Conservation (phyloP, 1,140 invertebrate species). For the Onthophagus taurus region DNA sequence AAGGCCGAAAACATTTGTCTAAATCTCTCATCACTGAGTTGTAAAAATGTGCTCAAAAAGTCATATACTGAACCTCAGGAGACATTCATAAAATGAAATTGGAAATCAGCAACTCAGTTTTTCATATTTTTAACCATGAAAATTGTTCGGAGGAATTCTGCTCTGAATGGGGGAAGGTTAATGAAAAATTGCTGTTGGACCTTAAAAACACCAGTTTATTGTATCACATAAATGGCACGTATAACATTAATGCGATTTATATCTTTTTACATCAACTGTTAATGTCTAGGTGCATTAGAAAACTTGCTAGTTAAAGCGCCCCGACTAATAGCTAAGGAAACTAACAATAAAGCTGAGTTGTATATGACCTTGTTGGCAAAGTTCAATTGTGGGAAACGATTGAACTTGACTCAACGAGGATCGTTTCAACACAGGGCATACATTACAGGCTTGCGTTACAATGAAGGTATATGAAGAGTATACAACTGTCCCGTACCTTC, state of each 20-base stretch:
- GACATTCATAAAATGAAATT: neutral
- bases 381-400: constrained; percentile 14
- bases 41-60: neutral
- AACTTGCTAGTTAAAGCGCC: neutral
- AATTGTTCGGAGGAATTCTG: neutral
- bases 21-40: neutral
- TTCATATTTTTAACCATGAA: neutral
- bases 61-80: too few species aligned
- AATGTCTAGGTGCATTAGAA: constrained; percentile 2
- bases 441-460: neutral
- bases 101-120: neutral
- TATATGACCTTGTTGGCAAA: constrained; percentile 8
- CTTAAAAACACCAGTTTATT: neutral
- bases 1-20: neutral
- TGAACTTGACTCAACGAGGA: constrained; percentile 15
- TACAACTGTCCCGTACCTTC: too few species aligned
- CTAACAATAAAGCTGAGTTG: neutral
- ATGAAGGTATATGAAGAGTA: neutral
- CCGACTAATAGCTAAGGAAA: neutral
- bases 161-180: neutral
- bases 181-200: neutral
- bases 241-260: neutral
- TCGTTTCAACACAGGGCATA: constrained; percentile 9
- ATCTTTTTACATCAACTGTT: neutral
- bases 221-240: neutral